Evolutionary conservation across 2,113 vertebrate genomes (phyloP).

Genomic region (Platycercus adscitus): DNA sequence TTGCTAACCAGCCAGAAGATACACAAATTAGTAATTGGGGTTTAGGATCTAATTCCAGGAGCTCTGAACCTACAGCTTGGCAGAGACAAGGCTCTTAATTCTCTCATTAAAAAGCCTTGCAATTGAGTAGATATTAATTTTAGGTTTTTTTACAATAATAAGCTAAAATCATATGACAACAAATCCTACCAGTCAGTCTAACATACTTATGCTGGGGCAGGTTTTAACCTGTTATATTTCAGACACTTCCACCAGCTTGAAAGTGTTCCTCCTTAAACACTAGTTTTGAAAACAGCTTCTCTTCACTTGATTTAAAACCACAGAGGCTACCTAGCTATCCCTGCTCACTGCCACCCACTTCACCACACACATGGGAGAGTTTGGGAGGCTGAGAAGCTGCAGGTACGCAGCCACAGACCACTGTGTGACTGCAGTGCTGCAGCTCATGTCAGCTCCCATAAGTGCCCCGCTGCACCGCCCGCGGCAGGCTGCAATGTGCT

Average conservation of each 20-base stretch:
- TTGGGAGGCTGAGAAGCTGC: not conserved
- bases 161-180: not conserved
- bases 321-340: not conserved
- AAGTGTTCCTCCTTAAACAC: not conserved
- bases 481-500: not conserved
- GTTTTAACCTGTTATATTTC: not conserved
- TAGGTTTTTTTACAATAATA: not conserved
- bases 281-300: not conserved
- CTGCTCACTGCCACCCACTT: not conserved
- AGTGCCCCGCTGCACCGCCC: no score
- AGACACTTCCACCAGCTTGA: not conserved
- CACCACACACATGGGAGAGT: rapidly evolving
- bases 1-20: not conserved
- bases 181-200: not conserved
- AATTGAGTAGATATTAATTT: not conserved
- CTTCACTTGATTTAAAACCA: not conserved
- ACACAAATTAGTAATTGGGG: not conserved
- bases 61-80: conserved; percentile 25
- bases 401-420: not conserved
- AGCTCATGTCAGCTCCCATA: not conserved
- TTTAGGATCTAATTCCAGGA: not conserved
- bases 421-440: not conserved
- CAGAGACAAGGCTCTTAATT: not conserved
- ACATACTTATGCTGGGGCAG: not conserved
- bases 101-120: not conserved